Conservation (phyloP, 2,797 vertebrate genomes). For the Hapalemur alaotrensis region DNA sequence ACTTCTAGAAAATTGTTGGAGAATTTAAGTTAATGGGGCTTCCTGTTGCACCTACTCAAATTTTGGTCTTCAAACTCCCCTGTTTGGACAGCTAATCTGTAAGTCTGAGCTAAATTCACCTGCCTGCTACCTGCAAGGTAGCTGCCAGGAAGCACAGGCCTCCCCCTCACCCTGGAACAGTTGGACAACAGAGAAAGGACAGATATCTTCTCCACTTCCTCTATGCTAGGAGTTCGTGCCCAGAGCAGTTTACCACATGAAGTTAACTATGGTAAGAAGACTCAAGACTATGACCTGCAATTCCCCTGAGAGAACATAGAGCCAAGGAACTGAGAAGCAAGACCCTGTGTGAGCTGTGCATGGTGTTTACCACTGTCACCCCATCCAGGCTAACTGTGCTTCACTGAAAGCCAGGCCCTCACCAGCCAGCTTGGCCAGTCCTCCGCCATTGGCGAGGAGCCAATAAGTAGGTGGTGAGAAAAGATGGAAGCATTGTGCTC, state of each 20-base stretch:
- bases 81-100: not conserved
- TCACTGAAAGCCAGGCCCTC: not conserved
- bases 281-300: not conserved
- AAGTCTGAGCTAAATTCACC: not conserved
- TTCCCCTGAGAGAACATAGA: not conserved
- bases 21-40: not conserved
- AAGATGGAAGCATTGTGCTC: not conserved
- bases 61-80: not conserved
- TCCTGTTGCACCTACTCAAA: not conserved
- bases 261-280: not conserved
- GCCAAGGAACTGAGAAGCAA: not conserved
- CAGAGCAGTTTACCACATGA: not conserved
- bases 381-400: not conserved
- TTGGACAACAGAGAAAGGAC: not conserved
- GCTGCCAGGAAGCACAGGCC: not conserved
- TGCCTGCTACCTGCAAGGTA: not conserved
- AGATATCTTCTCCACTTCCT: not conserved
- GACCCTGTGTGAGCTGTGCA: not conserved
- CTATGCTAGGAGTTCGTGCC: not conserved
- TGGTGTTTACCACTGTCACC: not conserved
- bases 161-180: not conserved
- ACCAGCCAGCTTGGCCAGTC: not conserved
- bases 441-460: not conserved
- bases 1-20: not conserved
- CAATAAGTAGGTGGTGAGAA: not conserved